phyloP scores from a whole-genome alignment of 2,113 vertebrate species.

The Gobio gobio region DNA sequence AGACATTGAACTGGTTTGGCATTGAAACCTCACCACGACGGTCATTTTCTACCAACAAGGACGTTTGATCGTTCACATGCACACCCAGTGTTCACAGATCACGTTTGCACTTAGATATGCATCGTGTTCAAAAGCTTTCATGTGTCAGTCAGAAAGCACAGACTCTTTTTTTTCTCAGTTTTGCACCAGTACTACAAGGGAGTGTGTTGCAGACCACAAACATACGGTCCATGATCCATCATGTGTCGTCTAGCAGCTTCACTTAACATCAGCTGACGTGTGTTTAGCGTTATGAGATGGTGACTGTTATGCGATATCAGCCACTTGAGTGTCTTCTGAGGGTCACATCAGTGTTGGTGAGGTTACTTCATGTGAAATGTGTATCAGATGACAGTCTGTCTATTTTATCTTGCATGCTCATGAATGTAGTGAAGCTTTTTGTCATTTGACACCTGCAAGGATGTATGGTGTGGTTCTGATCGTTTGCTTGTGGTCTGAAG shows the following conservation, averaged over 20 bases:
- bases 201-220: background rate
- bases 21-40: background rate
- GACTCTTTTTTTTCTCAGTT: background rate
- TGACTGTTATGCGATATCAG: background rate
- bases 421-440: background rate
- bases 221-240: background rate
- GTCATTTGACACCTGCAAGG: background rate
- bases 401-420: background rate
- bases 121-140: background rate
- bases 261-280: background rate
- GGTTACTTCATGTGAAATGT: background rate
- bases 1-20: background rate
- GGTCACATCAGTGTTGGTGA: slow-evolving; percentile 8
- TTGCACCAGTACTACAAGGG: background rate
- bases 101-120: background rate
- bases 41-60: background rate
- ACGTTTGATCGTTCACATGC: background rate
- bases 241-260: slow-evolving; percentile 7
- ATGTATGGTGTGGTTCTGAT: background rate
- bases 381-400: background rate
- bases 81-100: background rate
- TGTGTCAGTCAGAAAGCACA: slow-evolving; percentile 6
- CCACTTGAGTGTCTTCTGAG: background rate
- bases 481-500: background rate
- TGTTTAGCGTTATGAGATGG: slow-evolving; percentile 7